Evolutionary conservation across 2,113 vertebrate species (phyloP).

Genomic region (Coreoperca whiteheadi): DNA sequence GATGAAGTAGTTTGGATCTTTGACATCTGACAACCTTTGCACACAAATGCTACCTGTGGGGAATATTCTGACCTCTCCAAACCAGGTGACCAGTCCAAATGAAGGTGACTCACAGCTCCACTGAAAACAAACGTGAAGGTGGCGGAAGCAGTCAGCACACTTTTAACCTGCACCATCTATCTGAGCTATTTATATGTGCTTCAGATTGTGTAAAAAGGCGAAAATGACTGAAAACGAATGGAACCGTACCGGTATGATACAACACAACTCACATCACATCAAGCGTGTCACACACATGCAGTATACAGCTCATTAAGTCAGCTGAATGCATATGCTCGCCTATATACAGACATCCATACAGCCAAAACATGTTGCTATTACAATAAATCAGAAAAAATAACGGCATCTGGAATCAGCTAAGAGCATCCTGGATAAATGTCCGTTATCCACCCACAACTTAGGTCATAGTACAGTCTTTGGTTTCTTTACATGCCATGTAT

Average conservation of each 20-base stretch:
- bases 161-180: background rate
- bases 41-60: conserved; percentile 45
- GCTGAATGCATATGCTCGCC: background rate
- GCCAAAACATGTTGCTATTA: no score
- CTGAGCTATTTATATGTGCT: no score
- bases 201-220: background rate
- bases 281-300: no score
- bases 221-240: no score
- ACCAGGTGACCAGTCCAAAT: conserved; percentile 9
- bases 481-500: background rate
- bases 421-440: no score
- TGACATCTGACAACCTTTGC: background rate
- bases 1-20: conserved; percentile 11
- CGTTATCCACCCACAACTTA: no score
- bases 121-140: background rate
- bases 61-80: conserved; percentile 63
- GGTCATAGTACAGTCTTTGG: background rate
- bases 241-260: no score
- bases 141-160: background rate
- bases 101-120: conserved; percentile 4
- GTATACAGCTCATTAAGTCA: no score
- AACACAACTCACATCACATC: background rate
- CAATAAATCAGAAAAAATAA: no score
- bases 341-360: background rate
- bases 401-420: no score